Base-by-base conservation (phyloP, 2,888 invertebrate species). In the Hyalella azteca region DNA sequence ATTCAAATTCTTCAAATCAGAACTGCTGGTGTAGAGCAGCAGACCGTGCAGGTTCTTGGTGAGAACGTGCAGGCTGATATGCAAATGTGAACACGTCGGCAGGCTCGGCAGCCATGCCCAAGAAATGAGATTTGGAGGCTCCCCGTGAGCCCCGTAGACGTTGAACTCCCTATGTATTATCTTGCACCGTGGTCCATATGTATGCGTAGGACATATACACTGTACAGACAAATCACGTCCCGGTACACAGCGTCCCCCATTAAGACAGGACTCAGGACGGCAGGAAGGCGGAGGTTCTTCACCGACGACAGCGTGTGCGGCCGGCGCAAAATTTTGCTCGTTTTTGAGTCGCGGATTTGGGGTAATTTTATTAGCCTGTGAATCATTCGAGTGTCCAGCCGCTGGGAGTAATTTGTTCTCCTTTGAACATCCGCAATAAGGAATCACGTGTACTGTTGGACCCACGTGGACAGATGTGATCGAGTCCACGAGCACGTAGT, bases 71-170 rank as follows among this genome's bases (percentile, higher is more conserved):
- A 98, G 87, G 81, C 93, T 92, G 79, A 97, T 92, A 85, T 92
- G 92, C 0, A 95, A 93, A 80, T 94, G 93, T 85, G 93, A 93
- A 88, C 98, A 98, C 5, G 95, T 92, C 45, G 94, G 93, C 45
- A 96, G 92, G 0, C 96, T 91, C 0, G 93, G 92, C 89, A 96
- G 97, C 91, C 98, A 93, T 0, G 97, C 97, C 92, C 94, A 98
- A 11, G 79, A 79, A 26, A 36, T 40, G 5, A 60, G 32, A n/a
- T 29, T 49, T 40, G 19, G 66, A 7, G 73, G 22, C n/a, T 49
- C 11, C 15, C 49, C 73, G 15, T 48, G 32, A 11, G 19, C 48
- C 29, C 26, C 22, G 29, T 36, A 32, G 36, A 11, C 19, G 60
- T 77, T 13, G 22, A 41, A 73, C 49, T 29, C 77, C 54, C 75